A percentile compares a stretch with the other conserved stretches of the same genome.
Conservation (phyloP, 2,113 vertebrate genomes). For the Rattus norvegicus region DNA sequence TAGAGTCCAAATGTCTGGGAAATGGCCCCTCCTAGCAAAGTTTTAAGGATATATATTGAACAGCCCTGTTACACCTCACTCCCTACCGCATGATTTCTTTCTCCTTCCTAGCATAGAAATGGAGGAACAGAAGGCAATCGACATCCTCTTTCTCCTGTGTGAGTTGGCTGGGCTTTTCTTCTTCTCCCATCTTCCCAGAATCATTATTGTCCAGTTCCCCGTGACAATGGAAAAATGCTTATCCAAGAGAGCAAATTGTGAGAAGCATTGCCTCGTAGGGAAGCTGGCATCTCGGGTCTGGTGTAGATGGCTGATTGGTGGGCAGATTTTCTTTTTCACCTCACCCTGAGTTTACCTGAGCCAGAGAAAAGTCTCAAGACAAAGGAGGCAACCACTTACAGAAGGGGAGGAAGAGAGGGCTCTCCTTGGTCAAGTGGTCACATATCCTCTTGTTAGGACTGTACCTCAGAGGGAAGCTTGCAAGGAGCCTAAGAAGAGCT, state of each 20-base stretch:
- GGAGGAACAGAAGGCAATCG: not conserved
- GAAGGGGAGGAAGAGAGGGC: not conserved
- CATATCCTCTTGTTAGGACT: not conserved
- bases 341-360: not conserved
- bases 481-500: not conserved
- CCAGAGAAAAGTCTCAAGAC: not conserved
- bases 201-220: not conserved
- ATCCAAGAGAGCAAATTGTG: not conserved
- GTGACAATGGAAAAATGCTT: not conserved
- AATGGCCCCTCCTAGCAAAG: not conserved
- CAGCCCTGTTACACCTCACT: not conserved
- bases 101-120: not conserved
- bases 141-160: not conserved
- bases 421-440: not conserved
- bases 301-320: not conserved
- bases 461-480: not conserved
- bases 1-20: not conserved
- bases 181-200: not conserved
- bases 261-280: not conserved
- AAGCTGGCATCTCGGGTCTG: not conserved
- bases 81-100: no score
- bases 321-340: not conserved
- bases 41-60: not conserved
- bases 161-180: not conserved
- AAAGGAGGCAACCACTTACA: rapidly evolving